These are phyloP conservation scores for Heloderma charlesbogerti DNA, from an alignment of 2,113 vertebrate species.

Conservation along the genomic window DNA sequence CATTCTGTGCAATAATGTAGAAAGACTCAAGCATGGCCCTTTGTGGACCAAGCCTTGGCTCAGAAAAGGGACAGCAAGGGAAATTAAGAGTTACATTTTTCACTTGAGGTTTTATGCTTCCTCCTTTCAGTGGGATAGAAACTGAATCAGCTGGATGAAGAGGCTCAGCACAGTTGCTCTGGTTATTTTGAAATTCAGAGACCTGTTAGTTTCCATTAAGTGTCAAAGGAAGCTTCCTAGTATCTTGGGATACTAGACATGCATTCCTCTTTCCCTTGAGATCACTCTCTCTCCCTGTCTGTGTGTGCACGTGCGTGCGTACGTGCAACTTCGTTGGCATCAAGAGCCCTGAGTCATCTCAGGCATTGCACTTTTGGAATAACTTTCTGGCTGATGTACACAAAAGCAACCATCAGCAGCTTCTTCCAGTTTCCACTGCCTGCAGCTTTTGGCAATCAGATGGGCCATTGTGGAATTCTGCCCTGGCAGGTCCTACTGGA, in stretches of 20 bases:
- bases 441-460: conserved; percentile 24
- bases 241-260: neutral
- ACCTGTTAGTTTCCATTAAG: conserved; percentile 30
- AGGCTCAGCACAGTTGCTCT: conserved; percentile 38
- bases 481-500: neutral
- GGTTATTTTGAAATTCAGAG: neutral
- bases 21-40: neutral
- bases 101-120: no score
- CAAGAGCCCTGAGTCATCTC: neutral
- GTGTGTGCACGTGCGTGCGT: no score
- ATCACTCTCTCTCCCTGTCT: neutral
- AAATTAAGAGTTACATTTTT: neutral
- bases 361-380: conserved; percentile 6
- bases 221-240: conserved; percentile 16
- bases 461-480: conserved; percentile 6
- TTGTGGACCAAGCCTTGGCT: neutral
- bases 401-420: neutral
- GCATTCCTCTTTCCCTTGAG: neutral
- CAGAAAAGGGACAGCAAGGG: neutral
- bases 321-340: conserved; percentile 30
- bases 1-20: neutral
- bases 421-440: neutral
- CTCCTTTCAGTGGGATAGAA: neutral
- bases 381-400: conserved; percentile 14
- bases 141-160: neutral